Conservation (phyloP, 2,888 invertebrate species). For the Nemotelus nigrinus region DNA sequence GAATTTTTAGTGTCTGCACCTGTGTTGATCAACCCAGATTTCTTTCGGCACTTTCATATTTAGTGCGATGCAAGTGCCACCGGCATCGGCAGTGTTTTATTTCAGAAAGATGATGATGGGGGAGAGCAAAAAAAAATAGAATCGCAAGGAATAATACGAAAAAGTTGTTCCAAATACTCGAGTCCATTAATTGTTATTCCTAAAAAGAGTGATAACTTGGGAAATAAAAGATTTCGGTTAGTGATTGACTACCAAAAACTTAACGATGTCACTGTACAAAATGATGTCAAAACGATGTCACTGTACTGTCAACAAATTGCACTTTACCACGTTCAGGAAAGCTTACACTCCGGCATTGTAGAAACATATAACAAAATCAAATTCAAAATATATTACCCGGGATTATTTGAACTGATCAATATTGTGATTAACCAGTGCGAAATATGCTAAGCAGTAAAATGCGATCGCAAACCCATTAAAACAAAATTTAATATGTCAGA, state of each 20-base stretch:
- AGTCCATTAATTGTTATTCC: background rate
- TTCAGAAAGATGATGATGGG: too few relatives aligned
- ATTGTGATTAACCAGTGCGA: constrained; percentile 2
- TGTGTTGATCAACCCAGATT: too few relatives aligned
- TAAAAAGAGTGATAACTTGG: too few relatives aligned
- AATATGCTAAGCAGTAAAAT: background rate
- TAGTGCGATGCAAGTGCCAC: too few relatives aligned
- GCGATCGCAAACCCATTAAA: background rate
- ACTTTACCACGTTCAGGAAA: constrained; percentile 51
- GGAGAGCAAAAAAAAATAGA: background rate
- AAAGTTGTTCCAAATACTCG: background rate
- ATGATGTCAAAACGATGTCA: too few relatives aligned
- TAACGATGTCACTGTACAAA: too few relatives aligned
- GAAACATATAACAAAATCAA: constrained; percentile 48
- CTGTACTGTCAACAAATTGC: too few relatives aligned
- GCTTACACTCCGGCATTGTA: constrained; percentile 48
- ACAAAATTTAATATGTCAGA: constrained; percentile 16
- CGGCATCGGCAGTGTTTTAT: too few relatives aligned
- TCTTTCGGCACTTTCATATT: too few relatives aligned
- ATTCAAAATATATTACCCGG: constrained; percentile 45
- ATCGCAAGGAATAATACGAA: background rate
- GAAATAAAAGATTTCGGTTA: too few relatives aligned
- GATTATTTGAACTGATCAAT: constrained; percentile 41
- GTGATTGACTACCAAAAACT: too few relatives aligned
- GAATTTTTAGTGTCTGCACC: too few relatives aligned